phyloP scores from a whole-genome alignment of 2,797 vertebrate genomes.

The Danio choprae region DNA sequence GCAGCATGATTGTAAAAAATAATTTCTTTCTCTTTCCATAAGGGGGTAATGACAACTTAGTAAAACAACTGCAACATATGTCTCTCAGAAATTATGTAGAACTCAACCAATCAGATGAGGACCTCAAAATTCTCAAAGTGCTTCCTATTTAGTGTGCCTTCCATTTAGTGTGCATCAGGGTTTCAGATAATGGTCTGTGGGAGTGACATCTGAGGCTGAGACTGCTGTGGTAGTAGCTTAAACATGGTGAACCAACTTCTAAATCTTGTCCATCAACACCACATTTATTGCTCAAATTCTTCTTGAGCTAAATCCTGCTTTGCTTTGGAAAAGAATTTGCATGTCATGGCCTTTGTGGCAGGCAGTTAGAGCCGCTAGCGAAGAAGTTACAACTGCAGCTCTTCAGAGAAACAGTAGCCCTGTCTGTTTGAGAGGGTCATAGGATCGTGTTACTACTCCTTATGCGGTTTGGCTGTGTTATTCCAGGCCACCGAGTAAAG shows the following conservation, averaged over 20 bases:
- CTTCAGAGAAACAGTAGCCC: conserved; percentile 48
- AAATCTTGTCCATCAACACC: conserved; percentile 11
- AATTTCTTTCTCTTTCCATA: too few relatives aligned
- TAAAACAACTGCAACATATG: too few relatives aligned
- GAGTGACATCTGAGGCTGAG: too few relatives aligned
- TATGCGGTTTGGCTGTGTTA: conserved; percentile 64
- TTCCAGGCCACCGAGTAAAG: conserved; percentile 46
- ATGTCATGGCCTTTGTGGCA: conserved; percentile 10
- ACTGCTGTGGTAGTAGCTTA: not conserved
- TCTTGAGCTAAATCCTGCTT: conserved; percentile 17
- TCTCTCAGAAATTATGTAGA: too few relatives aligned
- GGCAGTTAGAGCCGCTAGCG: conserved; percentile 17
- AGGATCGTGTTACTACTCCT: conserved; percentile 55
- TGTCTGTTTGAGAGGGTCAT: conserved; percentile 62
- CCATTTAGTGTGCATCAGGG: too few relatives aligned
- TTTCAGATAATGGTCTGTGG: too few relatives aligned
- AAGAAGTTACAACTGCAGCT: conserved; percentile 26
- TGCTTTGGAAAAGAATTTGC: conserved; percentile 26
- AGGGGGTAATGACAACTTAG: too few relatives aligned
- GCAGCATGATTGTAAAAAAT: too few relatives aligned
- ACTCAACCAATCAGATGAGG: too few relatives aligned
- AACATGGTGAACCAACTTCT: not conserved
- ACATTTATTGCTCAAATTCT: conserved; percentile 44
- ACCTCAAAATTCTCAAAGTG: too few relatives aligned
- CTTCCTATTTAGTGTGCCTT: too few relatives aligned